Conservation (phyloP, 2,113 vertebrate genomes). For the Thunnus maccoyii region DNA sequence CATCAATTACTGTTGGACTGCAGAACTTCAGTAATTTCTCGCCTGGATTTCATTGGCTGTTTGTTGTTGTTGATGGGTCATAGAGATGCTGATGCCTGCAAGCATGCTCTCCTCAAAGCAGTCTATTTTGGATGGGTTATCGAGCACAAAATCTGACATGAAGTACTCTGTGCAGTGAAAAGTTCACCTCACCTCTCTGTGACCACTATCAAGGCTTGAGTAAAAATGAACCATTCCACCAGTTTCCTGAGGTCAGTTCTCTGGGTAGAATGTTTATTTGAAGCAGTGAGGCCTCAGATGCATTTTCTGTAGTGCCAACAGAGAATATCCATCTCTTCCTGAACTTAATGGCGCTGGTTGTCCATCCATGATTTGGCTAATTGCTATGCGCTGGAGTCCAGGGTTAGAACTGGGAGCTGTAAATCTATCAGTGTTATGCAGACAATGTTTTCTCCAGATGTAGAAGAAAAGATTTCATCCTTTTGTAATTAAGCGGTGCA, state of each 20-base stretch:
- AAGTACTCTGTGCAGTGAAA: constrained; percentile 9
- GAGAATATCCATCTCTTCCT: constrained; percentile 66
- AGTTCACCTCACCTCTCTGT: constrained; percentile 33
- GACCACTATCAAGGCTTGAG: constrained; percentile 33
- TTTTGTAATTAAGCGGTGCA: constrained; percentile 89
- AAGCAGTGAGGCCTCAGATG: constrained; percentile 37
- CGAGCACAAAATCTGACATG: constrained; percentile 16
- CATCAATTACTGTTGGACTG: constrained; percentile 50
- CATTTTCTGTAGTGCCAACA: constrained; percentile 37
- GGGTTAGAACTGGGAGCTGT: constrained; percentile 82
- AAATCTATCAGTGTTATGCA: constrained; percentile 86
- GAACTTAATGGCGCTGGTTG: constrained; percentile 69
- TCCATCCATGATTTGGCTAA: constrained; percentile 83
- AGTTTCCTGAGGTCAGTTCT: constrained; percentile 46
- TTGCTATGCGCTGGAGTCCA: constrained; percentile 81
- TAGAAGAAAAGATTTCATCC: constrained; percentile 88
- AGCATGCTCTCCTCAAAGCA: constrained; percentile 23
- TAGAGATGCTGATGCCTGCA: constrained; percentile 32
- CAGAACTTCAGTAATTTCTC: constrained; percentile 42
- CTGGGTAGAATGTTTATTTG: constrained; percentile 56
- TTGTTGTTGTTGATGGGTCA: constrained; percentile 46
- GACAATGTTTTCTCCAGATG: constrained; percentile 89
- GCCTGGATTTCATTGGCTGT: constrained; percentile 46
- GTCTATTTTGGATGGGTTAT: constrained; percentile 24
- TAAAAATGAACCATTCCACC: constrained; percentile 20